Conservation (phyloP, 2,113 vertebrate genomes). For the Erinaceus europaeus region DNA sequence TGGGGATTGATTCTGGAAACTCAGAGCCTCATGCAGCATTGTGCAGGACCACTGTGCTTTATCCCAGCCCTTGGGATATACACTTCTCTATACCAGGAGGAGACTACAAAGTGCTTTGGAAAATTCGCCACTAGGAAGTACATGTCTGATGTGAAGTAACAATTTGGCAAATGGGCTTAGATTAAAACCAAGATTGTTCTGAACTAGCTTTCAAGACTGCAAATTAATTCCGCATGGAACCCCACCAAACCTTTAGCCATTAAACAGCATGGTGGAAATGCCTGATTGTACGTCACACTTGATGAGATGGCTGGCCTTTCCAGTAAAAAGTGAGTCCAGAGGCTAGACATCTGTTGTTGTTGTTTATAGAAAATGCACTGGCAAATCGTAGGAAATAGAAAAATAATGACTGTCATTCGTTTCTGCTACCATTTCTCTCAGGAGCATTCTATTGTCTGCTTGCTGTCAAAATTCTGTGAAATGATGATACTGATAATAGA, state of each 20-base stretch:
- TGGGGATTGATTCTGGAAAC: too few relatives aligned
- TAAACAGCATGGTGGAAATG: slow-evolving; percentile 11
- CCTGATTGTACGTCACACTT: slow-evolving; percentile 23
- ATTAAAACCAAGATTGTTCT: slow-evolving; percentile 26
- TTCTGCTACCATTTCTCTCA: slow-evolving; percentile 32
- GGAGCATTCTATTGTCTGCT: slow-evolving; percentile 6
- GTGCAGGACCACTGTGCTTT: too few relatives aligned
- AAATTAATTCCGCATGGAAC: slow-evolving; percentile 47
- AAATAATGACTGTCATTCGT: slow-evolving; percentile 12
- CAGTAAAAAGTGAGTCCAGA: slow-evolving; percentile 49
- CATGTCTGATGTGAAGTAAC: slow-evolving; percentile 1
- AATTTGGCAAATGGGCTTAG: slow-evolving; percentile 37
- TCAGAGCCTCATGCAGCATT: too few relatives aligned
- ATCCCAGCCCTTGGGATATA: neutral
- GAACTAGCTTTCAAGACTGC: slow-evolving; percentile 20
- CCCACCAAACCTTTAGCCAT: slow-evolving; percentile 28
- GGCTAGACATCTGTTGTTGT: slow-evolving; percentile 43
- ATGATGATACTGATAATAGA: neutral
- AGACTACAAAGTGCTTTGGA: neutral
- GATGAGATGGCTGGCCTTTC: slow-evolving; percentile 53
- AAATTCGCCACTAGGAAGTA: slow-evolving; percentile 23
- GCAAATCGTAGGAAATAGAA: neutral
- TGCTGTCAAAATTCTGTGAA: slow-evolving; percentile 42
- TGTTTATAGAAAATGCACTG: slow-evolving; percentile 41
- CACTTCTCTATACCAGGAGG: neutral